Conservation (phyloP, 2,113 vertebrate species). For the Triplophysa tibetana region DNA sequence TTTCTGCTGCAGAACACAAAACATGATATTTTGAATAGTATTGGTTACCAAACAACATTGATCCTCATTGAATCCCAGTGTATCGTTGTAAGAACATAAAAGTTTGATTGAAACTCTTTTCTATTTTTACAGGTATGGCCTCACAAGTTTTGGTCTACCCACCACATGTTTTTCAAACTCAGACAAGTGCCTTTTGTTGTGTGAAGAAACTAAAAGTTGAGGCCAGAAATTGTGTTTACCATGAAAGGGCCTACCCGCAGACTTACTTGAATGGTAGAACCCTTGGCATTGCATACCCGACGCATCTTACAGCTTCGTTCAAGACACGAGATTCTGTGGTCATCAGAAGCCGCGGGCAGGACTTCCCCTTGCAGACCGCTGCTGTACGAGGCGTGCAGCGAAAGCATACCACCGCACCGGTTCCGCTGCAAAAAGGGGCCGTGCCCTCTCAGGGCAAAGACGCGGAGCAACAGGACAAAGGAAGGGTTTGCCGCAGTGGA, state of each 20-base stretch:
- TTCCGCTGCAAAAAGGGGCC: slow-evolving; percentile 60
- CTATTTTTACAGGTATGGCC: slow-evolving; percentile 90
- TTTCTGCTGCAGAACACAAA: no score
- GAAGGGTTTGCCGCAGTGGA: slow-evolving; percentile 75
- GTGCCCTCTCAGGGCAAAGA: slow-evolving; percentile 64
- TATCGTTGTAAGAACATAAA: no score
- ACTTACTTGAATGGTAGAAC: slow-evolving; percentile 93
- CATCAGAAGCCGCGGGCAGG: slow-evolving; percentile 79
- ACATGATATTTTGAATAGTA: no score
- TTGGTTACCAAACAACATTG: no score
- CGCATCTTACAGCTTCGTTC: slow-evolving; percentile 83
- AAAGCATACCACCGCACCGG: slow-evolving; percentile 70
- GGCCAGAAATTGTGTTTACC: slow-evolving; percentile 95
- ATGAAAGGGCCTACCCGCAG: slow-evolving; percentile 88
- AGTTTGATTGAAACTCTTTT: neutral
- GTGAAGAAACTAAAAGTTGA: slow-evolving; percentile 99
- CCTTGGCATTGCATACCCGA: slow-evolving; percentile 84
- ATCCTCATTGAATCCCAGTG: no score
- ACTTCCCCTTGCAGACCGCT: slow-evolving; percentile 85
- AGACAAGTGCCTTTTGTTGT: slow-evolving; percentile 99
- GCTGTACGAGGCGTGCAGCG: slow-evolving; percentile 88
- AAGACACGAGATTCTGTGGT: slow-evolving; percentile 81
- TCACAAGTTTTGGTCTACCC: slow-evolving; percentile 99
- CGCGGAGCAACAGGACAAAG: slow-evolving; percentile 66
- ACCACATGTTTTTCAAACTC: slow-evolving; percentile 99